Percentiles rank a stretch among this genome's conserved stretches.
phyloP scores from a whole-genome alignment of 2,113 vertebrate species.

The Cisticola juncidis region DNA sequence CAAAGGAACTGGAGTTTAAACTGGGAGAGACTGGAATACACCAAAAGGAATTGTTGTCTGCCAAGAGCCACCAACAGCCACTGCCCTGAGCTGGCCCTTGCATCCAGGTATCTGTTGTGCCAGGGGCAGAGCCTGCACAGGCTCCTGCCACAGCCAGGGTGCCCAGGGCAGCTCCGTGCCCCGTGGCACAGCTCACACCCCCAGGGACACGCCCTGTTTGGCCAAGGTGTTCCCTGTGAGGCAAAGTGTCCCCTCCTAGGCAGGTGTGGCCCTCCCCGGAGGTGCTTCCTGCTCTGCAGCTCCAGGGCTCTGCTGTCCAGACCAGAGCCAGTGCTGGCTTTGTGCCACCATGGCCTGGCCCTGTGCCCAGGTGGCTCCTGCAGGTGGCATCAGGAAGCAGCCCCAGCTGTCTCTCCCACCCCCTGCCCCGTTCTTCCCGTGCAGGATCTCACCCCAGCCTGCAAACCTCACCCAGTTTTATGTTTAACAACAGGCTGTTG shows the following conservation, averaged over 20 bases:
- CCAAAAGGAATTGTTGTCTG: neutral
- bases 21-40: neutral
- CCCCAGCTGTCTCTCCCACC: no score
- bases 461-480: no score
- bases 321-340: accelerated
- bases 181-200: accelerated
- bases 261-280: neutral
- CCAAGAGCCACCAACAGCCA: neutral
- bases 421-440: accelerated
- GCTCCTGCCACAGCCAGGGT: neutral
- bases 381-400: neutral
- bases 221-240: constrained; percentile 28
- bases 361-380: neutral
- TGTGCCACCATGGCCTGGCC: accelerated
- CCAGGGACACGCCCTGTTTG: neutral
- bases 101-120: accelerated
- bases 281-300: neutral
- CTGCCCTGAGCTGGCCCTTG: neutral
- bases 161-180: neutral
- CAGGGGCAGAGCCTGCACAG: neutral
- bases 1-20: neutral
- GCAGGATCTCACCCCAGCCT: neutral
- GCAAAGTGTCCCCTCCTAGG: accelerated
- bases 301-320: neutral
- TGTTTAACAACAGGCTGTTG: neutral